These are phyloP conservation scores for Aphodius granarius DNA, from an alignment of 2,888 invertebrate genomes.

Conservation along the genomic window DNA sequence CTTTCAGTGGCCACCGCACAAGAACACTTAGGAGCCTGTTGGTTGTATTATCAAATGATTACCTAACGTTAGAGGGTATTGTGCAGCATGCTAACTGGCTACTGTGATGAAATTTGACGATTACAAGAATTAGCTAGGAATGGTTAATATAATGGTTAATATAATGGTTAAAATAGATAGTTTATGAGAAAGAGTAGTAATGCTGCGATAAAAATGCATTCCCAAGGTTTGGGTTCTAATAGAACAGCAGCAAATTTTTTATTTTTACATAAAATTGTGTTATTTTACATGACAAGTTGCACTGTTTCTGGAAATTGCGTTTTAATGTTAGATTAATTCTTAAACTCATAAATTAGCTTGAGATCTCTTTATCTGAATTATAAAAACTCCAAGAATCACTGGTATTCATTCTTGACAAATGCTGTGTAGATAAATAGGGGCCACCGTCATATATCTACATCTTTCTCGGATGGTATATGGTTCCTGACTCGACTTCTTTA, in stretches of 20 bases:
- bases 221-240: too few species aligned
- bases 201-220: too few species aligned
- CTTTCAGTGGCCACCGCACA: not conserved
- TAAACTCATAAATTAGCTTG: not conserved
- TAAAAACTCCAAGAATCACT: not conserved
- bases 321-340: not conserved
- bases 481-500: not conserved
- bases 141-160: too few species aligned
- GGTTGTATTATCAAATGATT: not conserved
- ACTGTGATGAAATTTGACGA: not conserved
- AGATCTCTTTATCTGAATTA: not conserved
- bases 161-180: too few species aligned
- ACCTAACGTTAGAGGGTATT: not conserved
- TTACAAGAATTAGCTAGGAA: not conserved
- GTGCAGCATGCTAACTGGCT: not conserved
- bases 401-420: not conserved
- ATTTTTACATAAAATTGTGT: too few species aligned
- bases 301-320: too few species aligned
- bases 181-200: too few species aligned
- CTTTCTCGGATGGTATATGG: not conserved
- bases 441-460: not conserved
- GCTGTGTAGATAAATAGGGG: not conserved
- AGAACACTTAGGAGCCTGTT: not conserved
- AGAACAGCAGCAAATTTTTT: too few species aligned
- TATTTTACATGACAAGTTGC: too few species aligned